Base-by-base conservation (phyloP, 1,140 invertebrate genomes). In the Temnothorax nylanderi region DNA sequence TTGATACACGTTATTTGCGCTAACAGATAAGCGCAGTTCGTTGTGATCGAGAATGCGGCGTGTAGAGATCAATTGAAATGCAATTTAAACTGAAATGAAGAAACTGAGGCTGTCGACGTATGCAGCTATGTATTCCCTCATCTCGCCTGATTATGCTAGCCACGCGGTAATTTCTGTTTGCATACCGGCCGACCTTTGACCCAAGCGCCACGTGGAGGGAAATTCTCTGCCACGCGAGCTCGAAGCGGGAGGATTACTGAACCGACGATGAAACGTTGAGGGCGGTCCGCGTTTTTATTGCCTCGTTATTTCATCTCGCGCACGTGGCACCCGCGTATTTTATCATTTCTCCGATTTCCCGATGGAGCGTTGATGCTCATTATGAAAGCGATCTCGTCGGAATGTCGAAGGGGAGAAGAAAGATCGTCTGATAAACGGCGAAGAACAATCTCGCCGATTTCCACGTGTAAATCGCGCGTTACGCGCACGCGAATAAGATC, bases 101-200 rank as follows among this genome's bases (percentile, higher is more conserved):
- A 26, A 60, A 72, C 11, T 21, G 16, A 82, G 65, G n/a, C 37
- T 21, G 75, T 44, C 37, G 34, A 21, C n/a, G 13, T 26, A 16
- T n/a, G 34, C 6, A 8, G 8, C 21, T 49, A 18, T 56, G 65
- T 69, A 67, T 18, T 69, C 64, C 21, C 37, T 77, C 13, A 51
- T 67, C 47, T 81, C 47, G 18, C 21, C 47, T 56, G 8, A 78
- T 69, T 81, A 81, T 54, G 62, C 47, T 26, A 81, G n/a, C 49
- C 64, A 69, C 34, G 77, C 77, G 47, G 18, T 69, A 71, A 81
- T 71, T 71, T 71, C 21, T 56, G 49, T 81, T 72, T 56, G 65
- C 51, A 41, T 58, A 72, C 21, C 41, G 41, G 37, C 21, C 18
- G 54, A 74, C 26, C 67, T 82, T 82, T 82, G 37, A 82, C 37